These are phyloP conservation scores for Pseudopleuronectes americanus DNA, from an alignment of 2,797 vertebrate species.

Conservation along the genomic window DNA sequence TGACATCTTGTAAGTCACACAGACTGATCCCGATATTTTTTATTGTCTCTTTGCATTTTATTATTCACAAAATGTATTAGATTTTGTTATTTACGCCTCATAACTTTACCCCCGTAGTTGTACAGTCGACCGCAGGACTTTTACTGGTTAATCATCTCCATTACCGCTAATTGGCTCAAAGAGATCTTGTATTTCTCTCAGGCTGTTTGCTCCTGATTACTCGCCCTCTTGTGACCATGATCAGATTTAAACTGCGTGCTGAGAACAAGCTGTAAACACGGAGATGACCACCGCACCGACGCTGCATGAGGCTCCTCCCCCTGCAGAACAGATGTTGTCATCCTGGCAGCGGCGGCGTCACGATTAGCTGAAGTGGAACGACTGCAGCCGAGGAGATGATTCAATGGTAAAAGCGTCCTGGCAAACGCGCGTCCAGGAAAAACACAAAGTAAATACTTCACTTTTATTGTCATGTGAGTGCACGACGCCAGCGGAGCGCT, in stretches of 20 bases:
- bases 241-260: neutral
- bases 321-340: slow-evolving; percentile 40
- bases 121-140: neutral
- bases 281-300: slow-evolving; percentile 5
- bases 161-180: neutral
- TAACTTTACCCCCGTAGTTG: too few relatives aligned
- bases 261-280: slow-evolving; percentile 7
- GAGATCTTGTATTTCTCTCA: neutral
- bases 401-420: slow-evolving; percentile 55
- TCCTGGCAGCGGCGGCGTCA: slow-evolving; percentile 29
- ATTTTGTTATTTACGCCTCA: neutral
- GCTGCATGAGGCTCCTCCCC: slow-evolving; percentile 38
- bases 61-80: neutral
- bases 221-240: slow-evolving; percentile 18
- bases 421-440: slow-evolving; percentile 65
- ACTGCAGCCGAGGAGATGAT: slow-evolving; percentile 42
- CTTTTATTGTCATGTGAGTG: slow-evolving; percentile 76
- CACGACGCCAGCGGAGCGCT: slow-evolving; percentile 59
- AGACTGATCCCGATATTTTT: neutral
- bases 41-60: neutral
- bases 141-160: neutral
- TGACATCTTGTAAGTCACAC: neutral
- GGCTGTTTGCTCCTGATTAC: neutral
- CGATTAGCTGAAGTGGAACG: slow-evolving; percentile 33
- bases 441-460: slow-evolving; percentile 78